Percentiles rank a stretch among this genome's conserved stretches.
Conservation (phyloP, 2,113 vertebrate genomes). For the Paraplagusia blochii region DNA sequence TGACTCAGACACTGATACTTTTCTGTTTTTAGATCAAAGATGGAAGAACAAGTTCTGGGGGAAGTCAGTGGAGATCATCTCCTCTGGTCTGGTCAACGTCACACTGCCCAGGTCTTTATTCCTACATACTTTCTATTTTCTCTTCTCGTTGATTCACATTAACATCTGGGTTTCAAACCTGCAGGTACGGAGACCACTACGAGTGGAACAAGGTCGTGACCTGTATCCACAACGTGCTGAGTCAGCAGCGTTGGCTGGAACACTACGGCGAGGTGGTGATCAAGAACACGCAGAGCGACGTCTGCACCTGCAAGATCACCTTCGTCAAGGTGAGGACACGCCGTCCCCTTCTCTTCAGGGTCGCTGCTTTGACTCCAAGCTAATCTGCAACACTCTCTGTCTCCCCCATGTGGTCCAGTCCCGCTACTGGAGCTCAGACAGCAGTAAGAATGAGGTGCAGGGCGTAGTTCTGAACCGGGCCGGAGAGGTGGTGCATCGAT, state of each 20-base stretch:
- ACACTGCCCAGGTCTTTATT: slow-evolving; percentile 83
- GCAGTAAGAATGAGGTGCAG: slow-evolving; percentile 85
- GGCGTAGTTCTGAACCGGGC: slow-evolving; percentile 81
- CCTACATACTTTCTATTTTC: slow-evolving; percentile 28
- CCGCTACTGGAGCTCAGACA: slow-evolving; percentile 83
- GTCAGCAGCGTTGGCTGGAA: slow-evolving; percentile 87
- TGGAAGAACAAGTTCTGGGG: slow-evolving; percentile 98
- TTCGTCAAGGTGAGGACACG: slow-evolving; percentile 82
- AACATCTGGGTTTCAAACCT: too few species aligned
- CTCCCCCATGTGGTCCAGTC: slow-evolving; percentile 64
- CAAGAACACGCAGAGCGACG: slow-evolving; percentile 78
- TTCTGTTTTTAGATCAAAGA: slow-evolving; percentile 80
- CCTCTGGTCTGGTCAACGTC: slow-evolving; percentile 83
- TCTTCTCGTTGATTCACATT: too few species aligned
- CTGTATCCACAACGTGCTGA: slow-evolving; percentile 92
- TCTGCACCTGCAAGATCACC: slow-evolving; percentile 88
- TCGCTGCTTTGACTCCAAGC: not conserved
- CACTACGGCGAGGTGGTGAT: slow-evolving; percentile 92
- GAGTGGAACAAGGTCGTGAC: slow-evolving; percentile 94
- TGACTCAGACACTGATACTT: not conserved
- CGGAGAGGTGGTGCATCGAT: slow-evolving; percentile 84
- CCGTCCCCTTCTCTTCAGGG: not conserved
- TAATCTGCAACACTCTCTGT: not conserved
- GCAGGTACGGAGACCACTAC: slow-evolving; percentile 87
- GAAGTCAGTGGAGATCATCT: slow-evolving; percentile 90